phyloP scores from a whole-genome alignment of 1,140 invertebrate genomes.

The Papilio helenus region DNA sequence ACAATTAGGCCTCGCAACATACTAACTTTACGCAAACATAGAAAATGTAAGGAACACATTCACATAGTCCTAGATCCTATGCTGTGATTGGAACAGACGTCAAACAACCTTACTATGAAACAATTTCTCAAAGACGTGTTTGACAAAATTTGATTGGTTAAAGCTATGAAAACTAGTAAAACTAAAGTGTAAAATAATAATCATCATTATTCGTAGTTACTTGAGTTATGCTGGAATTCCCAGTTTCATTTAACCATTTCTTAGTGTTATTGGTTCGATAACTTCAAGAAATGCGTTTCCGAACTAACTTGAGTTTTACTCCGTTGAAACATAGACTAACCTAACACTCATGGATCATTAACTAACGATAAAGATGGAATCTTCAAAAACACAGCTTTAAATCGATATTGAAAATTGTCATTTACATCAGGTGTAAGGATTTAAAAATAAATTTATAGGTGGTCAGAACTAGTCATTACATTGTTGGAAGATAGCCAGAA shows the following conservation, averaged over 20 bases:
- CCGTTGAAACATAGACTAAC: no score
- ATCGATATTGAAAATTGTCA: not conserved
- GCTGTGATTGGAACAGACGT: not conserved
- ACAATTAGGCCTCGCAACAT: not conserved
- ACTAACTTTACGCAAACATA: not conserved
- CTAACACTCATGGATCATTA: not conserved
- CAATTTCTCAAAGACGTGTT: no score
- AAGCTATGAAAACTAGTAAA: no score
- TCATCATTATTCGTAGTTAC: no score
- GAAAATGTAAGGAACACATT: not conserved
- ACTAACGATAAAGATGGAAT: not conserved
- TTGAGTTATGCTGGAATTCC: no score
- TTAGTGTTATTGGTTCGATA: no score
- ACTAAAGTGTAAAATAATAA: no score
- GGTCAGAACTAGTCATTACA: constrained; percentile 11
- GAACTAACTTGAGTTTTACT: no score
- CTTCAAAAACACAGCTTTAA: not conserved
- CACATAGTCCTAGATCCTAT: not conserved
- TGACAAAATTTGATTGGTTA: no score
- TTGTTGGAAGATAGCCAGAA: constrained; percentile 18
- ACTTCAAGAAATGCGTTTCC: no score
- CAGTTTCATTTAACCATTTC: no score
- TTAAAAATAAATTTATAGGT: not conserved
- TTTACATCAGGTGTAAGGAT: constrained; percentile 2
- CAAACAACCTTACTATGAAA: no score